These are phyloP conservation scores for Illadopsis cleaveri DNA, from an alignment of 2,113 vertebrate species.

Conservation along the genomic window DNA sequence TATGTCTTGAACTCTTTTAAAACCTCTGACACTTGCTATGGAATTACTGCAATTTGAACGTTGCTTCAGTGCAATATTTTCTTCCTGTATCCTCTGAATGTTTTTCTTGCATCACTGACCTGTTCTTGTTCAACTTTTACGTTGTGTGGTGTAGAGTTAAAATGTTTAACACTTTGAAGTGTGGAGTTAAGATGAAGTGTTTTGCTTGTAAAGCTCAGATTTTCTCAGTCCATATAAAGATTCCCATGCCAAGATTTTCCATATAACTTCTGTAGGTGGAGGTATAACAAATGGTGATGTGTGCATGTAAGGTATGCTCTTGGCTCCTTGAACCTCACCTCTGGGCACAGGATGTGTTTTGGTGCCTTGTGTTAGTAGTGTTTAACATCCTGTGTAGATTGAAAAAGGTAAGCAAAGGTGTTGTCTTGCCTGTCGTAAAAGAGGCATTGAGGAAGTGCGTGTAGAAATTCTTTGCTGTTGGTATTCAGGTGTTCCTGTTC, in stretches of 20 bases:
- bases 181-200: background rate
- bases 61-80: background rate
- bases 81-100: background rate
- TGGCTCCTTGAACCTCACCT: background rate
- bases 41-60: background rate
- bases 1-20: background rate
- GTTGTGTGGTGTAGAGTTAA: fast-evolving
- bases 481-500: background rate
- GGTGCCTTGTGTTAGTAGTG: background rate
- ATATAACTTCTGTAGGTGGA: background rate
- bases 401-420: background rate
- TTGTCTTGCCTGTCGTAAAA: background rate
- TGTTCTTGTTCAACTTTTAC: background rate
- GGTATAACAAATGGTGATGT: background rate
- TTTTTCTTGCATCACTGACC: background rate
- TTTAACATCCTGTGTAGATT: background rate
- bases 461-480: background rate
- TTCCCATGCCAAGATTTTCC: background rate
- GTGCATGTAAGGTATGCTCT: fast-evolving
- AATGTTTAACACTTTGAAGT: background rate
- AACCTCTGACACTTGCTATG: background rate
- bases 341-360: background rate
- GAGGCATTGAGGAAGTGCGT: background rate
- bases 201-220: background rate
- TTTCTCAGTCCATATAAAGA: background rate